Base-by-base conservation (phyloP, 2,888 invertebrate species). In the Galerucella pusilla region DNA sequence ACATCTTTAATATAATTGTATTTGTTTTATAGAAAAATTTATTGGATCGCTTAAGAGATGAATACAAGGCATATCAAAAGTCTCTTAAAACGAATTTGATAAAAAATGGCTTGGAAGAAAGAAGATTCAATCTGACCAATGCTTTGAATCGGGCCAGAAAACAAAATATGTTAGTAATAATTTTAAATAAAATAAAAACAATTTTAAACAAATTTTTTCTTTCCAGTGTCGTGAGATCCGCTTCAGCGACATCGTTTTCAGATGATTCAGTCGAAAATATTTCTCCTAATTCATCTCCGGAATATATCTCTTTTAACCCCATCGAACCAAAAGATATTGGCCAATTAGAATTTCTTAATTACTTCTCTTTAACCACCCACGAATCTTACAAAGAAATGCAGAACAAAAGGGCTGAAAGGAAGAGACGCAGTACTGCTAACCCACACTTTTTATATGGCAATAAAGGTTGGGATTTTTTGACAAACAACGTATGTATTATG, bases 391-490 rank as follows among this genome's bases (percentile, higher is more conserved):
- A 86, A 57, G 90, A 90, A 81, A 86, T 90, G 82, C 90, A 90
- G 80, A 90, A 89, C 76, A 88, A 87, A 77, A 85, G 89, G 69
- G 88, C 88, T 11, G 90, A 90, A 81, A 85, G 90, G 54, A 90
- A 90, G 80, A 85, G 90, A 46, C 85, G 90, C 57, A 90, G 90
- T 75, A 90, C 90, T 9, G 90, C 90, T 1, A 90, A 90, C 84
- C 89, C 90, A 1, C 90, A 90, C 77, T 90, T 90, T 81, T 85
- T 90, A 25, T 90, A 90, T 84, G 88, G 89, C 42, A 88, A 85
- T 72, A 86, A 84, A 81, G 86, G 86, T 79, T 87, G 86, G 86
- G 87, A 87, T 80, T 83, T 82, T 80, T 79, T 79, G 76, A 80
- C 78, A 70, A 75, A 77, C 79, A 79, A 77, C 76, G 78, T 78